A percentile compares a stretch with the other conserved stretches of the same genome.
These are phyloP conservation scores for Baccha elongata DNA, from an alignment of 2,888 invertebrate species.

Conservation along the genomic window DNA sequence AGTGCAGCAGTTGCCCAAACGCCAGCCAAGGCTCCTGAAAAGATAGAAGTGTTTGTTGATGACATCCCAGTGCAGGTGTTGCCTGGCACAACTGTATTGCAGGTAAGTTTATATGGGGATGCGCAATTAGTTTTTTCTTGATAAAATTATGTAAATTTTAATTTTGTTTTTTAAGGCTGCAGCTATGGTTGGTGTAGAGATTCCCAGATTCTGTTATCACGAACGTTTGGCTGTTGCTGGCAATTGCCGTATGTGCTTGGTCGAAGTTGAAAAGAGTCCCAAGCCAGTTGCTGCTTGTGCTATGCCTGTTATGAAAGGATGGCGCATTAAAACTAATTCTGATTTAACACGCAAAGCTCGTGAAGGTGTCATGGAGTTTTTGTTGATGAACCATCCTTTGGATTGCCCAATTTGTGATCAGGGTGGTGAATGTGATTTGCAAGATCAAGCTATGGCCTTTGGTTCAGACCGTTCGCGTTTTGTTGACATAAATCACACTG, in stretches of 20 bases:
- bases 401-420: slow-evolving; percentile 99
- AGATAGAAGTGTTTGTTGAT: slow-evolving; percentile 98
- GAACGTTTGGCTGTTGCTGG: slow-evolving; percentile 99
- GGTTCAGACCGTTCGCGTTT: slow-evolving; percentile 97
- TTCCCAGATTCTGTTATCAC: slow-evolving; percentile 99
- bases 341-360: slow-evolving; percentile 92
- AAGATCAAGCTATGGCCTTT: slow-evolving; percentile 99
- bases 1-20: slow-evolving; percentile 82
- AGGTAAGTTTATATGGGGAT: slow-evolving; percentile 84
- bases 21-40: slow-evolving; percentile 86
- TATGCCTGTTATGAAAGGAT: slow-evolving; percentile 99
- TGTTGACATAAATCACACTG: slow-evolving; percentile 94
- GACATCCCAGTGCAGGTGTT: slow-evolving; percentile 96
- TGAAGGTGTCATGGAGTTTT: slow-evolving; percentile 98
- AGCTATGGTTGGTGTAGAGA: slow-evolving; percentile 97
- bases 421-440: slow-evolving; percentile 95
- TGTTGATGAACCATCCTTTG: slow-evolving; percentile 98
- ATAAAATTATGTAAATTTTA: slow-evolving; percentile 23
- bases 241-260: slow-evolving; percentile 99
- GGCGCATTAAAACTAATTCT: slow-evolving; percentile 98
- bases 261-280: slow-evolving; percentile 98
- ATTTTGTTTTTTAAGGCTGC: slow-evolving; percentile 88
- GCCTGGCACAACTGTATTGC: slow-evolving; percentile 98
- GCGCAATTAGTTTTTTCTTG: too few relatives aligned
- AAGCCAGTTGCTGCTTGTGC: slow-evolving; percentile 99